Base-by-base conservation (phyloP, 2,888 invertebrate species). In the Augochlorella aurata region DNA sequence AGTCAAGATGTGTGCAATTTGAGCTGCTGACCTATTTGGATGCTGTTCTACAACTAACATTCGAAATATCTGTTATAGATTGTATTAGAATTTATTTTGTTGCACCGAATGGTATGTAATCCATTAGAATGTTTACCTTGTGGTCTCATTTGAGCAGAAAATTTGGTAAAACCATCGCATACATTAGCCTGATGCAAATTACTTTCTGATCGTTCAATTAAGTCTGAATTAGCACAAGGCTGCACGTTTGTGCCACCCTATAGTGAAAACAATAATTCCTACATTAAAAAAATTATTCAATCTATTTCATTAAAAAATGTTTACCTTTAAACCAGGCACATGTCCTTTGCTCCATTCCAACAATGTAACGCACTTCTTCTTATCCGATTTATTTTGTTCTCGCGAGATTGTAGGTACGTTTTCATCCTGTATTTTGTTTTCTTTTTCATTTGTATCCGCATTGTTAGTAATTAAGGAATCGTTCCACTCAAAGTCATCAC, bases 341-440 rank as follows among this genome's bases (percentile, higher is more conserved):
- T 91, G 93, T n/a, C 93, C 93, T 82, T 90, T 93, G 76, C 93
- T 93, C 93, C 93, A 93, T 21, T 84, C 83, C 38, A 89, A 85
- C 24, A 86, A 80, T 21, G 91, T 88, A 45, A 85, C 47, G 72
- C 77, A 44, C 16, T 74, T 49, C 10, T 73, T 79, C 21, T 58
- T 76, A 47, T 61, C 7, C 2, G 18, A 73, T 72, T 85, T 79
- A 12, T 61, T 67, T n/a, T 52, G 16, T 21, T 45, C 47, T 12
- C 0, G 10, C 1, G 54, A 10, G n/a, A 4, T 9, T 49, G 38
- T 2, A 0, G 14, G 7, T 14, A 9, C 2, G 21, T 72, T 75
- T 24, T 10, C 16, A 63, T 44, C 49, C 24, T 50, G 12, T 44
- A 7, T 18, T n/a, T 68, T 61, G 49, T 76, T 49, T 52, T 79